Evolutionary conservation across 2,797 vertebrate genomes (phyloP).

Genomic region (Sebastes melanostomus): DNA sequence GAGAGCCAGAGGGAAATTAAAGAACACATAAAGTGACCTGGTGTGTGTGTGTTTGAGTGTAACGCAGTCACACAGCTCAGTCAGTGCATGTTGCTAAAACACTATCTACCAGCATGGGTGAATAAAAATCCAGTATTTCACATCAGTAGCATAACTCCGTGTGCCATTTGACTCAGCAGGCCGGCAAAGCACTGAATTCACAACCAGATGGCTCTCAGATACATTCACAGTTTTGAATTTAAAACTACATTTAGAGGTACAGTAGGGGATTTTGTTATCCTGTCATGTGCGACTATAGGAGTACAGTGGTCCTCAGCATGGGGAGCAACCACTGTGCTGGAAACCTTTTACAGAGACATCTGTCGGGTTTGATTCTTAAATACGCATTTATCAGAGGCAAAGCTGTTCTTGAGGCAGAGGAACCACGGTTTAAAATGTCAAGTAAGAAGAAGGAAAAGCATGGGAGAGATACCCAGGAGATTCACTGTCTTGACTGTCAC

Average conservation of each 20-base stretch:
- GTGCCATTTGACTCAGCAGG: conserved; percentile 4
- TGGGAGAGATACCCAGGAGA: background rate
- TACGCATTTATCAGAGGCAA: background rate
- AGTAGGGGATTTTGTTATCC: background rate
- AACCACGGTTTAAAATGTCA: background rate
- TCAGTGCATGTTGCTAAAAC: conserved; percentile 5
- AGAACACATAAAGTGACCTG: background rate
- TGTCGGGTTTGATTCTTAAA: background rate
- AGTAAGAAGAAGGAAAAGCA: background rate
- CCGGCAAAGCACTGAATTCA: background rate
- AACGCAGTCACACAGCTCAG: background rate
- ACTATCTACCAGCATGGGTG: conserved; percentile 3
- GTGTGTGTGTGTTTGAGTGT: background rate
- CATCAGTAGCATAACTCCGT: background rate
- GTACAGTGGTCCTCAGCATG: background rate
- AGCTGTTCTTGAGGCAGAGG: background rate
- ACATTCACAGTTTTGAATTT: conserved; percentile 4
- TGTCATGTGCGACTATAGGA: background rate
- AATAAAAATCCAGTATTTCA: conserved; percentile 7
- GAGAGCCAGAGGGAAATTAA: conserved; percentile 8
- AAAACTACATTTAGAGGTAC: background rate
- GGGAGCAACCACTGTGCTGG: background rate
- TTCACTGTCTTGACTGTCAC: background rate
- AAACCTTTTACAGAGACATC: background rate
- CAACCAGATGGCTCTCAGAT: conserved; percentile 6